Percentiles rank a stretch among this genome's conserved stretches.
These are phyloP conservation scores for Galleria mellonella DNA, from an alignment of 1,140 invertebrate species.

Conservation along the genomic window DNA sequence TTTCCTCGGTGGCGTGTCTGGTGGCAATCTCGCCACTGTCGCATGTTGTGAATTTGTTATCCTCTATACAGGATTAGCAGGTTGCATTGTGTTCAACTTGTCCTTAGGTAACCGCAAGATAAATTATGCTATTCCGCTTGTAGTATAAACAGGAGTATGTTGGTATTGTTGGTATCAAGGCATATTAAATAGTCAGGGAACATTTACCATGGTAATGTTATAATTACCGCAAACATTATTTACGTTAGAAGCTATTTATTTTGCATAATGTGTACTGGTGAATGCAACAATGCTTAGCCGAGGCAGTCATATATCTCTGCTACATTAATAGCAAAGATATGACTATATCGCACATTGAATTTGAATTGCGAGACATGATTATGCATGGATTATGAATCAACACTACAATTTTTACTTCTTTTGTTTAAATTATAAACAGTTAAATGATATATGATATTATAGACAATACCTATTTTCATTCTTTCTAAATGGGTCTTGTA, in stretches of 20 bases:
- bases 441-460: no score
- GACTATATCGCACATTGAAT: constrained; percentile 35
- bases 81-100: background rate
- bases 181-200: no score
- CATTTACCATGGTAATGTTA: constrained; percentile 24
- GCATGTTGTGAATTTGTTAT: constrained; percentile 28
- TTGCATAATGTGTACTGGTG: constrained; percentile 48
- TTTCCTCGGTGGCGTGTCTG: constrained; percentile 19
- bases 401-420: no score
- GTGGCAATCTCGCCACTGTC: constrained; percentile 24
- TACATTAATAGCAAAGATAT: constrained; percentile 30
- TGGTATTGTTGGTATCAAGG: no score
- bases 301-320: no score
- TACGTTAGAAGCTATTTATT: constrained; percentile 44
- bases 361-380: constrained; percentile 51
- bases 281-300: constrained; percentile 37
- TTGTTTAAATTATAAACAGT: no score
- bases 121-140: constrained; percentile 1
- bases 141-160: background rate
- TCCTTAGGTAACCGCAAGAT: background rate
- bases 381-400: no score
- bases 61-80: constrained; percentile 16
- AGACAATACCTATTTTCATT: no score
- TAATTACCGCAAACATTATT: constrained; percentile 46
- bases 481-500: no score